These are phyloP conservation scores for Rhopalosiphum padi DNA, from an alignment of 1,140 invertebrate genomes.

Conservation along the genomic window DNA sequence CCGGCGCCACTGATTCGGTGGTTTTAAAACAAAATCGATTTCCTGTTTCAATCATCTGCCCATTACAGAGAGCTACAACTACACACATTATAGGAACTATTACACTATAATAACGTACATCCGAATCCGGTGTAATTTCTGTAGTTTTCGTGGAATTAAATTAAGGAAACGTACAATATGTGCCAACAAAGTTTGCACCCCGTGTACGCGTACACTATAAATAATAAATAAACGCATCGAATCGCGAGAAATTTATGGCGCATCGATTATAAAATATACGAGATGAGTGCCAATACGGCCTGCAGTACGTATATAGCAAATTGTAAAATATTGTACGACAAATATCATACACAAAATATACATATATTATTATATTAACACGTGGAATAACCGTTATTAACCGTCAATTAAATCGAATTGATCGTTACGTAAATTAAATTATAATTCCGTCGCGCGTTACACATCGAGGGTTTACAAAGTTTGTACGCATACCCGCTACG, in stretches of 20 bases:
- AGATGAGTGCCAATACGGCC: background rate
- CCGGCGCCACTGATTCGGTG: background rate
- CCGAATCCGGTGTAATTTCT: background rate
- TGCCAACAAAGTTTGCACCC: background rate
- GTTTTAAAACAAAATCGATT: background rate
- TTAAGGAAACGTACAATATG: background rate
- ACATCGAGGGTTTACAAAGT: background rate
- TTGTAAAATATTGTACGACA: background rate
- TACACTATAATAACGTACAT: background rate
- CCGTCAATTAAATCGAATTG: background rate
- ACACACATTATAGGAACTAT: too few relatives aligned
- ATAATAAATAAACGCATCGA: background rate
- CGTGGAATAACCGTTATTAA: background rate
- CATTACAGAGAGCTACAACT: too few relatives aligned
- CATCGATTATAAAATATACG: background rate
- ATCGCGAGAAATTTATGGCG: background rate
- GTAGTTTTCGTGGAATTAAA: background rate
- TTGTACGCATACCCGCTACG: background rate
- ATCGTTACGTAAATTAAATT: background rate
- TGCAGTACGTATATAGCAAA: background rate
- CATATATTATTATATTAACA: too few relatives aligned
- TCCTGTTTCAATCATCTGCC: background rate
- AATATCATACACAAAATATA: too few relatives aligned
- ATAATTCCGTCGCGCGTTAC: background rate
- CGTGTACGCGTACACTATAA: background rate